Base-by-base conservation (phyloP, 92 coral and sea anemone genomes). In the Blastomussa wellsi region DNA sequence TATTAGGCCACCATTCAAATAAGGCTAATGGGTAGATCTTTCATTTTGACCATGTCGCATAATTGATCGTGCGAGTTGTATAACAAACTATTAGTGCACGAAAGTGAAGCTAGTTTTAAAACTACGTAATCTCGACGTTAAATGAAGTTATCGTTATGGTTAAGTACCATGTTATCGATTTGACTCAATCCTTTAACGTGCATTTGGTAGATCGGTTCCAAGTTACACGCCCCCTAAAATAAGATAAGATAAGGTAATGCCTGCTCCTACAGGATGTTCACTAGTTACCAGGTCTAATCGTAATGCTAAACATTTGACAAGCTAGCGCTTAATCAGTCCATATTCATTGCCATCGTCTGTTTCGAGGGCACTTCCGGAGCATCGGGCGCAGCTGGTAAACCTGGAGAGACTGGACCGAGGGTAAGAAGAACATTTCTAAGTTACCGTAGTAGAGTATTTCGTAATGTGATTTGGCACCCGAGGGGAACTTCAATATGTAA, bases 361-460 rank as follows among this genome's bases (percentile, higher is more conserved):
- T 69, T 22, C 17, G 5, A 81, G 85, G 85, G 85, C 11, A 68
- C 11, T 48, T 64, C 76, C 49, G 85, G 85, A 81, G 59, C 2
- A 28, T 68, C 62, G 16, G 85, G 85, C 3, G 49, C 85, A 15
- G 66, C 19, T 69, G 85, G 85, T 31, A 69, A 49, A 81, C 36
- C 77, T 0, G 85, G 85, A 48, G 85, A 81, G 37, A 36, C 78
- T 81, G 85, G 85, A n/a, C 67, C 20, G 47, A 69, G 32, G 24
- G 85, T 81, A 81, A 68, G 85, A 35, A 26, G 2, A 60, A 26
- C 67, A n/a, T n/a, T 33, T 60, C 1, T 44, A 10, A 44, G 11
- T 8, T 6, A 7, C 44, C 4, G 49, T 13, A 44, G 49, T 8
- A 44, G 49, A 44, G 49, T 44, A 44, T 44, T 44, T 44, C 12